Evolutionary conservation across 2,888 invertebrate genomes (phyloP).

Genomic region (Ernsta delagoae): DNA sequence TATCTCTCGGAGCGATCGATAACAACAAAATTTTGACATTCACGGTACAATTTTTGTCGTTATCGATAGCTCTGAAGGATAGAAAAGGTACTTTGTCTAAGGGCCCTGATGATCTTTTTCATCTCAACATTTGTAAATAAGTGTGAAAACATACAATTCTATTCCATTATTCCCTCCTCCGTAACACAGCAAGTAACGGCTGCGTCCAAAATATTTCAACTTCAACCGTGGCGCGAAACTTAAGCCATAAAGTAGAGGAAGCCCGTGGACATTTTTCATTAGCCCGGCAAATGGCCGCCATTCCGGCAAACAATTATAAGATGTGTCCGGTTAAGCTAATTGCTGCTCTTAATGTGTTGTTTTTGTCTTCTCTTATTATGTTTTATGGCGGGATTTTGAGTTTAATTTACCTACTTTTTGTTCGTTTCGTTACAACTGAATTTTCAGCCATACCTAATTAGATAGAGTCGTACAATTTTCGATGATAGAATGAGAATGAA

Average conservation of each 20-base stretch:
- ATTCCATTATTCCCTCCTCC: constrained; percentile 13
- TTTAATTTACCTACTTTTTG: constrained; percentile 1
- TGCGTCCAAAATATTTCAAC: constrained; percentile 71
- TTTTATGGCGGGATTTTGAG: constrained; percentile 23
- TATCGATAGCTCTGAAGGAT: no score
- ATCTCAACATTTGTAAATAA: no score
- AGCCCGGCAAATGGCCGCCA: constrained; percentile 52
- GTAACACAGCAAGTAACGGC: constrained; percentile 50
- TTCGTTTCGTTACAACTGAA: background rate
- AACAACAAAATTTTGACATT: no score
- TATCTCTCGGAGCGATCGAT: no score
- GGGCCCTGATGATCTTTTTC: no score
- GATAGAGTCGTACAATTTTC: no score
- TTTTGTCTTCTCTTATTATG: constrained; percentile 18
- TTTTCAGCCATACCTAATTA: no score
- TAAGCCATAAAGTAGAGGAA: constrained; percentile 71
- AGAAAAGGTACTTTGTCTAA: no score
- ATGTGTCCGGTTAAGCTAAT: constrained; percentile 65
- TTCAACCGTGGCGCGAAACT: constrained; percentile 65
- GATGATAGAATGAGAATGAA: no score
- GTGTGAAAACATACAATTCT: background rate
- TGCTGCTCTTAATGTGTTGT: constrained; percentile 43
- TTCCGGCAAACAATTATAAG: constrained; percentile 76
- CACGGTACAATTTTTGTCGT: no score
- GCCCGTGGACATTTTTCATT: constrained; percentile 78